These are phyloP conservation scores for Acanthurus leucopareius DNA, from an alignment of 2,797 vertebrate genomes.

Conservation along the genomic window DNA sequence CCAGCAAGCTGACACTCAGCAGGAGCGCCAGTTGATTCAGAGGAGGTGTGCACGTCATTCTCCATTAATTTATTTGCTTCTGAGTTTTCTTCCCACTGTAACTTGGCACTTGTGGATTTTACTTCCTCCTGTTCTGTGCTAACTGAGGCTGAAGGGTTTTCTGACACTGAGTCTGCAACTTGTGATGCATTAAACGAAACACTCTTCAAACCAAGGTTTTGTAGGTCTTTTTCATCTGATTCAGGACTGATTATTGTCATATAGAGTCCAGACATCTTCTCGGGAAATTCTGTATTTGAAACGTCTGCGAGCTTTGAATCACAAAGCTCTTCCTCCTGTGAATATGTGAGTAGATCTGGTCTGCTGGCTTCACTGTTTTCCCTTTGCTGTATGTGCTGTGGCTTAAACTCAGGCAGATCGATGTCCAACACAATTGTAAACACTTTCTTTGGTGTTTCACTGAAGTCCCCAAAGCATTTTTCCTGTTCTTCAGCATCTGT, in stretches of 20 bases:
- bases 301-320: not conserved
- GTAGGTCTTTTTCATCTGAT: not conserved
- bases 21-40: not conserved
- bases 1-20: constrained; percentile 17
- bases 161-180: not conserved
- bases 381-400: not conserved
- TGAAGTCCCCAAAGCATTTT: not conserved
- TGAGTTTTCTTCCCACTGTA: not conserved
- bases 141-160: not conserved
- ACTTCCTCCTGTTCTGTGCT: not conserved
- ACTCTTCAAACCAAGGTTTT: not conserved
- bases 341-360: not conserved
- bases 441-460: constrained; percentile 22
- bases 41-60: constrained; percentile 3
- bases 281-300: constrained; percentile 4
- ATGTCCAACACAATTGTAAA: constrained; percentile 49
- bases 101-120: constrained; percentile 6
- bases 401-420: not conserved
- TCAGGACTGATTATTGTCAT: not conserved
- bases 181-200: constrained; percentile 1
- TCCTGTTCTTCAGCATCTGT: constrained; percentile 6
- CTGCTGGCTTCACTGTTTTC: not conserved
- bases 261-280: not conserved
- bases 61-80: not conserved
- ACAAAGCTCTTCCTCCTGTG: not conserved